These are phyloP conservation scores for Hemistola chrysoprasaria DNA, from an alignment of 2,888 invertebrate genomes.

Conservation along the genomic window DNA sequence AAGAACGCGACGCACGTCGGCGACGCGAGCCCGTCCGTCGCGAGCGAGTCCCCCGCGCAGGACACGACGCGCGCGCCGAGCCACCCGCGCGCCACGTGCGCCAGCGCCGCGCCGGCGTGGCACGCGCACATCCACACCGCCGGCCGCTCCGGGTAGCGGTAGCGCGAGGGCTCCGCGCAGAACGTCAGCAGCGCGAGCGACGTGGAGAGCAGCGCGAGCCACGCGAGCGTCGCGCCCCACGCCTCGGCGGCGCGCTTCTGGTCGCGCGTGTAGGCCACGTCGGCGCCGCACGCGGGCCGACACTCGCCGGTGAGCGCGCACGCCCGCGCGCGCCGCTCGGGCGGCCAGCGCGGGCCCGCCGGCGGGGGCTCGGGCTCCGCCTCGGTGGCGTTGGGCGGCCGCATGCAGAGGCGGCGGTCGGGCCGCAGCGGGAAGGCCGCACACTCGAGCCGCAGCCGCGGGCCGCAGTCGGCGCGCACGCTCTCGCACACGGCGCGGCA, in stretches of 20 bases:
- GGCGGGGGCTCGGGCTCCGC: conserved; percentile 61
- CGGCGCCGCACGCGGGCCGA: conserved; percentile 85
- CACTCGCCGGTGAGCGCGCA: conserved; percentile 81
- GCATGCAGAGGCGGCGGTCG: conserved; percentile 89
- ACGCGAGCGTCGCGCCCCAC: conserved; percentile 90
- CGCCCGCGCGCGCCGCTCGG: conserved; percentile 81
- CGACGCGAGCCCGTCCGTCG: conserved; percentile 74
- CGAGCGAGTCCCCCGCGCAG: conserved; percentile 63
- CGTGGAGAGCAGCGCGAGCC: conserved; percentile 90
- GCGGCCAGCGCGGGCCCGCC: conserved; percentile 68
- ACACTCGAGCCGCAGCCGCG: conserved; percentile 88
- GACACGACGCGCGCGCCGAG: conserved; percentile 68
- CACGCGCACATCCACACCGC: conserved; percentile 95
- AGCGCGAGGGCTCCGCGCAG: conserved; percentile 93
- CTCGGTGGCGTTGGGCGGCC: conserved; percentile 79
- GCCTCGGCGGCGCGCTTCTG: conserved; percentile 87
- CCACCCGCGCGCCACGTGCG: conserved; percentile 87
- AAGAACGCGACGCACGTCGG: conserved; percentile 88
- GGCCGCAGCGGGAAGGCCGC: conserved; percentile 89
- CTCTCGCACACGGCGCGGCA: conserved; percentile 93
- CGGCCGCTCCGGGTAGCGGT: conserved; percentile 96
- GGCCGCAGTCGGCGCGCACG: conserved; percentile 87
- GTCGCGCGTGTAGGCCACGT: conserved; percentile 85
- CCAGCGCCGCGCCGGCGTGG: conserved; percentile 90
- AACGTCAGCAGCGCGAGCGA: conserved; percentile 93